These are phyloP conservation scores for Proteles cristata DNA, from an alignment of 2,113 vertebrate genomes.

Conservation along the genomic window DNA sequence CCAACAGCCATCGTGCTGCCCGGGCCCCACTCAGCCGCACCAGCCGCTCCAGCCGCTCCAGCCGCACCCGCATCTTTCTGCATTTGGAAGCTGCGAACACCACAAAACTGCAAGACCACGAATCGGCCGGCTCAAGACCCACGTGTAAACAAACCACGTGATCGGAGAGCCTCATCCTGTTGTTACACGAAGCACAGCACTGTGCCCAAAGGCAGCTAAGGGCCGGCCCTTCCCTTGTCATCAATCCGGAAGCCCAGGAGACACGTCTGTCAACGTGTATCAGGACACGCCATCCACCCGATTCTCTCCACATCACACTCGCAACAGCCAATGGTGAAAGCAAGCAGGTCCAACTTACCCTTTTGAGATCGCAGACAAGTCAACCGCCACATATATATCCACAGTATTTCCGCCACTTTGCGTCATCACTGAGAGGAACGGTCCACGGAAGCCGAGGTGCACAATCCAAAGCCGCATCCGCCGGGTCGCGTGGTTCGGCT, in stretches of 20 bases:
- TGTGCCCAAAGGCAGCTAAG: background rate
- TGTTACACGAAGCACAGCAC: background rate
- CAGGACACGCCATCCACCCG: background rate
- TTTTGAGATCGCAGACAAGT: background rate
- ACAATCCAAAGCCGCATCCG: background rate
- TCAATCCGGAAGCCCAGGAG: background rate
- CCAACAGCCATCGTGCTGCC: background rate
- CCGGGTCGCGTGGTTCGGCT: too few relatives aligned
- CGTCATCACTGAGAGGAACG: rapidly evolving
- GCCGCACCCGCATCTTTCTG: too few relatives aligned
- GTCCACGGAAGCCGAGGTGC: background rate
- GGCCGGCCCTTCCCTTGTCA: background rate
- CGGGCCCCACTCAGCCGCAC: too few relatives aligned
- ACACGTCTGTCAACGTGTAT: background rate
- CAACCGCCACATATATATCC: background rate
- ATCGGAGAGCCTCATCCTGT: background rate
- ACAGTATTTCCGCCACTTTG: background rate
- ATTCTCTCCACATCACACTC: background rate
- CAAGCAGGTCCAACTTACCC: background rate
- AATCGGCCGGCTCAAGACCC: background rate
- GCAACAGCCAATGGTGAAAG: background rate
- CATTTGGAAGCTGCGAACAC: too few relatives aligned
- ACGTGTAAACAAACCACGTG: background rate
- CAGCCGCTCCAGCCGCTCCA: too few relatives aligned
- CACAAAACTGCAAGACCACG: too few relatives aligned